A percentile compares a stretch with the other conserved stretches of the same genome.
These are phyloP conservation scores for Pampusana beccarii DNA, from an alignment of 2,113 vertebrate genomes.

Conservation along the genomic window DNA sequence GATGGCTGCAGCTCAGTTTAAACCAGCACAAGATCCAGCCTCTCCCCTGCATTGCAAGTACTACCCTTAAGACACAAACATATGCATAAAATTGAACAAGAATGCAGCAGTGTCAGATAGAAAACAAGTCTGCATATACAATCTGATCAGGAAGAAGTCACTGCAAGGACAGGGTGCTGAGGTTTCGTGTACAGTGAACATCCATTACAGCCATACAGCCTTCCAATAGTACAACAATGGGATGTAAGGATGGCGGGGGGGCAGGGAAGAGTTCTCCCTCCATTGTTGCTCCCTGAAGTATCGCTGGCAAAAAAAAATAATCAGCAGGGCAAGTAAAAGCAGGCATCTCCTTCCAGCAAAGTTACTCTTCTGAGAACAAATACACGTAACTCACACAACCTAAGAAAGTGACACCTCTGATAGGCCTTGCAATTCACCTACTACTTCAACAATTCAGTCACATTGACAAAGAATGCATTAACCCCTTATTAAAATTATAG, in stretches of 20 bases:
- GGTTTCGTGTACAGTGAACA: neutral
- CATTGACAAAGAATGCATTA: neutral
- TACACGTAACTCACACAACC: neutral
- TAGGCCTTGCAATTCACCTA: neutral
- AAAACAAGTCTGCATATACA: neutral
- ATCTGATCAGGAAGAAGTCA: neutral
- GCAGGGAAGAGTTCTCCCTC: neutral
- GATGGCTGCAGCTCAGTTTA: slow-evolving; percentile 55
- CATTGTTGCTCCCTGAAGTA: neutral
- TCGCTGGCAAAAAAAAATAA: neutral
- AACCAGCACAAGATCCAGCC: slow-evolving; percentile 6
- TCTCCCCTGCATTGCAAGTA: neutral
- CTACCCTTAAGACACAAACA: neutral
- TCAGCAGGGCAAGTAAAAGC: neutral
- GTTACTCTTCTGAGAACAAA: neutral
- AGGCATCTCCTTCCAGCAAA: neutral
- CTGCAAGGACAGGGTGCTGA: neutral
- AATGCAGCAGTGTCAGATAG: neutral
- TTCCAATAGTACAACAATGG: neutral
- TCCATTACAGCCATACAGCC: neutral
- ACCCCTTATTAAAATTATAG: neutral
- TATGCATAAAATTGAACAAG: neutral
- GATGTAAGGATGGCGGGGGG: neutral
- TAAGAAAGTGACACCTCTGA: neutral
- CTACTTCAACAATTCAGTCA: neutral